Evolutionary conservation across 2,888 invertebrate genomes (phyloP).

Genomic region (Campoletis raptor): DNA sequence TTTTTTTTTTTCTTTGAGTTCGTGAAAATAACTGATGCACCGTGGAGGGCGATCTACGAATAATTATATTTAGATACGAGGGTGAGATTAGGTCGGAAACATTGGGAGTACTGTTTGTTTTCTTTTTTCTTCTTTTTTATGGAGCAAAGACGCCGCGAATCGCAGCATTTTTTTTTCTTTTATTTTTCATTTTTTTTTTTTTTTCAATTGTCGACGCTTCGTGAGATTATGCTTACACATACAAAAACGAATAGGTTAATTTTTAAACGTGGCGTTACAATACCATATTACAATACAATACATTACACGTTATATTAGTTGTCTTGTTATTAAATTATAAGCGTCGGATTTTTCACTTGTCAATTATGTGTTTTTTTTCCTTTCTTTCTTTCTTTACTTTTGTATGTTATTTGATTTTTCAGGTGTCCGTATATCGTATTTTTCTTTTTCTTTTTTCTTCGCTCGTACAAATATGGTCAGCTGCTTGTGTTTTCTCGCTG

Average conservation of each 20-base stretch:
- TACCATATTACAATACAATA: slow-evolving; percentile 82
- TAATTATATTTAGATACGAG: slow-evolving; percentile 18
- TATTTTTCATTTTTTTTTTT: slow-evolving; percentile 36
- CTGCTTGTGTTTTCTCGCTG: slow-evolving; percentile 59
- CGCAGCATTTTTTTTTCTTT: slow-evolving; percentile 28
- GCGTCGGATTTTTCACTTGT: slow-evolving; percentile 78
- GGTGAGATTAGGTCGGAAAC: not conserved
- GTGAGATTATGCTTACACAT: slow-evolving; percentile 77
- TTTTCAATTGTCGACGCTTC: slow-evolving; percentile 68
- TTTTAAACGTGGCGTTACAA: slow-evolving; percentile 77
- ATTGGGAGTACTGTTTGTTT: slow-evolving; percentile 25
- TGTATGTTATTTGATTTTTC: slow-evolving; percentile 49
- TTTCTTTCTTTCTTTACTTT: slow-evolving; percentile 49
- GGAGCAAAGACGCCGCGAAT: slow-evolving; percentile 20
- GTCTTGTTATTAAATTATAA: slow-evolving; percentile 81
- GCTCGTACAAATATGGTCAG: slow-evolving; percentile 62
- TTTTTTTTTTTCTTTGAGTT: slow-evolving; percentile 21
- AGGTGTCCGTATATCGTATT: slow-evolving; percentile 45
- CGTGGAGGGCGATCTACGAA: slow-evolving; percentile 34
- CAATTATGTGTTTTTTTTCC: slow-evolving; percentile 57
- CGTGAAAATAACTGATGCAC: slow-evolving; percentile 43
- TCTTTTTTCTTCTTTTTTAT: slow-evolving; percentile 2
- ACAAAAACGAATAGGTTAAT: slow-evolving; percentile 77
- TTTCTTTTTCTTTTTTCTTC: slow-evolving; percentile 32
- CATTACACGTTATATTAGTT: slow-evolving; percentile 81